These are phyloP conservation scores for Dasysyrphus albostriatus DNA, from an alignment of 2,888 invertebrate genomes.

Conservation along the genomic window DNA sequence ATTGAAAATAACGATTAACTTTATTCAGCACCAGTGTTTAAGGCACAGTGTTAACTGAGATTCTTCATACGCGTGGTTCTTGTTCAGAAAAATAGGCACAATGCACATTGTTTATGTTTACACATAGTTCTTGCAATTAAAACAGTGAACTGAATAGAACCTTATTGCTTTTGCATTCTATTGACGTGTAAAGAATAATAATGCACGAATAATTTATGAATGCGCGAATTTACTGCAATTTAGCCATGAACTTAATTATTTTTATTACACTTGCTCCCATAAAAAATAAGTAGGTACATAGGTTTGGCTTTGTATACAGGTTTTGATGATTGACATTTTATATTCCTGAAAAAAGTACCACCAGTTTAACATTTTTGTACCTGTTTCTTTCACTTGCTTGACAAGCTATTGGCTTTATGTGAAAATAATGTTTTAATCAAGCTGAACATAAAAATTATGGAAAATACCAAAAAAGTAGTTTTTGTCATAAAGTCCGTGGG, in stretches of 20 bases:
- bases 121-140: conserved; percentile 6
- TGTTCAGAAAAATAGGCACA: background rate
- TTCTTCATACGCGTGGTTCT: background rate
- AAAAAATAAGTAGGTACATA: background rate
- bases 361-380: no score
- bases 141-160: conserved; percentile 2
- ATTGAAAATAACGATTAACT: background rate
- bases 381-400: no score
- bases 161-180: conserved; percentile 2
- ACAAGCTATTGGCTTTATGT: no score
- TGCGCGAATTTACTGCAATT: background rate
- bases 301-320: background rate
- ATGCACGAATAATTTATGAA: background rate
- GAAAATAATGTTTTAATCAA: no score
- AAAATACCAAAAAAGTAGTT: no score
- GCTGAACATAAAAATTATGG: no score
- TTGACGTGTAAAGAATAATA: conserved; percentile 16
- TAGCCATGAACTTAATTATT: background rate
- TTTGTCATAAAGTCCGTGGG: no score
- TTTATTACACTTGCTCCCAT: background rate
- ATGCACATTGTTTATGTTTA: conserved; percentile 6
- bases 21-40: background rate
- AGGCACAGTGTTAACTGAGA: conserved; percentile 15
- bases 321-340: background rate
- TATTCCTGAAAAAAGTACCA: no score